These are phyloP conservation scores for Macrotus californicus DNA, from an alignment of 2,113 vertebrate species.

Conservation along the genomic window DNA sequence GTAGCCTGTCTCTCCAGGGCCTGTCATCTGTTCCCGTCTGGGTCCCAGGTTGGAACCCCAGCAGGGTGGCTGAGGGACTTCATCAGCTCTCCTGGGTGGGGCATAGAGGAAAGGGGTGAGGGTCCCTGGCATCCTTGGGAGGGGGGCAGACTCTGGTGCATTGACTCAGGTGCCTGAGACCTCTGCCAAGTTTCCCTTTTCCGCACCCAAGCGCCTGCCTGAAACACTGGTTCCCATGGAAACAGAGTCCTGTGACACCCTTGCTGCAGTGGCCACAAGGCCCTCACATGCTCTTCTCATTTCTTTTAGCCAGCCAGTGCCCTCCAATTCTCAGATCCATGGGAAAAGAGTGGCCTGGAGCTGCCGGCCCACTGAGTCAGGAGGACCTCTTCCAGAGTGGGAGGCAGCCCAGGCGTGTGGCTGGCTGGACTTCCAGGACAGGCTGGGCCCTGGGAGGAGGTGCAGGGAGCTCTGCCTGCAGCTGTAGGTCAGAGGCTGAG, in stretches of 20 bases:
- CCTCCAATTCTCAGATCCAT: background rate
- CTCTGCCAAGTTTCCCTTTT: slow-evolving; percentile 58
- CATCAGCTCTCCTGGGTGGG: background rate
- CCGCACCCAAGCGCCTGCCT: slow-evolving; percentile 43
- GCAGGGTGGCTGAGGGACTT: background rate
- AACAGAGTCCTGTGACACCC: slow-evolving; percentile 50
- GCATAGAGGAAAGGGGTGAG: background rate
- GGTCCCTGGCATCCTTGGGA: background rate
- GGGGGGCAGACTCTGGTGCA: background rate
- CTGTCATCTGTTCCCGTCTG: no score
- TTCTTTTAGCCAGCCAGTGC: background rate
- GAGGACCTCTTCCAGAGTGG: background rate
- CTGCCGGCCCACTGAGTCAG: background rate
- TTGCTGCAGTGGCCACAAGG: background rate
- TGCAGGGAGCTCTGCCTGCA: background rate
- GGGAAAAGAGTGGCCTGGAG: background rate
- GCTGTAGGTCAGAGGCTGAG: background rate
- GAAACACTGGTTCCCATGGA: slow-evolving; percentile 69
- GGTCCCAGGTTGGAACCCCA: background rate
- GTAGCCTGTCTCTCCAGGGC: background rate
- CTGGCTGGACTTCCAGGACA: background rate
- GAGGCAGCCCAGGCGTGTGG: background rate
- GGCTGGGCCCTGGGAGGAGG: fast-evolving
- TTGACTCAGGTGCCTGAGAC: background rate
- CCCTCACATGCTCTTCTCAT: background rate